Percentiles rank a stretch among this genome's conserved stretches.
These are phyloP conservation scores for Calcarius lapponicus DNA, from an alignment of 2,797 vertebrate genomes.

Conservation along the genomic window DNA sequence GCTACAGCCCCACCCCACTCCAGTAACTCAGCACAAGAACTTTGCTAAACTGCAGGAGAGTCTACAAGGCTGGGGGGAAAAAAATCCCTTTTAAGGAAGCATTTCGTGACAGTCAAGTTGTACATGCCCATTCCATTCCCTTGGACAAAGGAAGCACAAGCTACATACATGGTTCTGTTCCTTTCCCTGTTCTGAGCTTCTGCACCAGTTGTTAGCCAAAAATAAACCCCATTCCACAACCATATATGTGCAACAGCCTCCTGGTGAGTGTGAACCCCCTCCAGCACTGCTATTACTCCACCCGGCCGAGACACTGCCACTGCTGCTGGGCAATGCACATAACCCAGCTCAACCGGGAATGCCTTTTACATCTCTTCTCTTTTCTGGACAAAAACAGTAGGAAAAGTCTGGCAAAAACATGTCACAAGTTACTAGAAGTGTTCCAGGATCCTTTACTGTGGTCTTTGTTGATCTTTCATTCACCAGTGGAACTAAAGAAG, in stretches of 20 bases:
- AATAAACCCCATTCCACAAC: constrained; percentile 86
- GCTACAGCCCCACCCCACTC: not conserved
- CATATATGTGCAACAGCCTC: constrained; percentile 90
- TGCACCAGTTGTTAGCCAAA: constrained; percentile 84
- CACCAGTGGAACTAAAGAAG: constrained; percentile 83
- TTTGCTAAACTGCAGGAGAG: not conserved
- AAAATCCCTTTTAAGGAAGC: constrained; percentile 70
- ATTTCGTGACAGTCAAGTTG: not conserved
- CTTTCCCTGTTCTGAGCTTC: constrained; percentile 71
- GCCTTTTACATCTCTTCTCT: constrained; percentile 92
- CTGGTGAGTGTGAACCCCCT: constrained; percentile 59
- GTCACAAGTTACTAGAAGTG: constrained; percentile 77
- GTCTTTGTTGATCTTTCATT: constrained; percentile 84
- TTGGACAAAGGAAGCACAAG: not conserved
- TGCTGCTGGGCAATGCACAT: constrained; percentile 78
- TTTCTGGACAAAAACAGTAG: constrained; percentile 92
- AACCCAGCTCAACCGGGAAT: constrained; percentile 88
- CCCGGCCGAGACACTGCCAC: not conserved
- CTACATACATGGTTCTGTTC: not conserved
- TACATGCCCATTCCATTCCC: not conserved
- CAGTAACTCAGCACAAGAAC: not conserved
- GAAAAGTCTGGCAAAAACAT: constrained; percentile 84
- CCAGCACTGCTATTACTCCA: constrained; percentile 45
- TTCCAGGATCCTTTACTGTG: constrained; percentile 90
- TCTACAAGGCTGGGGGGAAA: not conserved